These are phyloP conservation scores for Chamaea fasciata DNA, from an alignment of 2,113 vertebrate species.

Conservation along the genomic window DNA sequence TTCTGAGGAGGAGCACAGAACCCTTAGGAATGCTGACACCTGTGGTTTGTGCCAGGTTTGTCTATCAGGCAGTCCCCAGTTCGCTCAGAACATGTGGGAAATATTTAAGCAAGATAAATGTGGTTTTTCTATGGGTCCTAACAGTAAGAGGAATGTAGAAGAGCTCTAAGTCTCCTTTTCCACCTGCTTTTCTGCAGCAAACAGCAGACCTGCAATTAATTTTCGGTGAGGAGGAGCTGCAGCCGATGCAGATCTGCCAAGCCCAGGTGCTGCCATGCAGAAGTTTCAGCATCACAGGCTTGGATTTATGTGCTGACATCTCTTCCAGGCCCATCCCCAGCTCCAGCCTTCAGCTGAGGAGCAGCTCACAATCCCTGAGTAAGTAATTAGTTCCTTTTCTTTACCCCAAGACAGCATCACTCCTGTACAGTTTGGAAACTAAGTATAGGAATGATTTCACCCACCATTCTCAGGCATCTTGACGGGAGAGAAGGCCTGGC, in stretches of 20 bases:
- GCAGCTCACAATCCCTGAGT: background rate
- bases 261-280: background rate
- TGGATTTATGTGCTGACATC: background rate
- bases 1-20: background rate
- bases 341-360: background rate
- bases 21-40: background rate
- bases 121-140: background rate
- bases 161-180: background rate
- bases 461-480: background rate
- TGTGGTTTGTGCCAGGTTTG: background rate
- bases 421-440: background rate
- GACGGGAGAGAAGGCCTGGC: background rate
- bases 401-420: accelerated
- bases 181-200: background rate
- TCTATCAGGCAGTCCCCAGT: background rate
- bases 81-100: accelerated
- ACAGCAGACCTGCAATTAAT: background rate
- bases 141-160: background rate
- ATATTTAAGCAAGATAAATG: background rate
- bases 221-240: background rate
- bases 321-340: background rate
- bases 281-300: background rate
- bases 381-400: background rate
- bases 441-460: conserved; percentile 42
- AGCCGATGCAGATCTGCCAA: accelerated